Base-by-base conservation (phyloP, 37 sponge, comb jelly and placozoan species). In the Ianthella basta region DNA sequence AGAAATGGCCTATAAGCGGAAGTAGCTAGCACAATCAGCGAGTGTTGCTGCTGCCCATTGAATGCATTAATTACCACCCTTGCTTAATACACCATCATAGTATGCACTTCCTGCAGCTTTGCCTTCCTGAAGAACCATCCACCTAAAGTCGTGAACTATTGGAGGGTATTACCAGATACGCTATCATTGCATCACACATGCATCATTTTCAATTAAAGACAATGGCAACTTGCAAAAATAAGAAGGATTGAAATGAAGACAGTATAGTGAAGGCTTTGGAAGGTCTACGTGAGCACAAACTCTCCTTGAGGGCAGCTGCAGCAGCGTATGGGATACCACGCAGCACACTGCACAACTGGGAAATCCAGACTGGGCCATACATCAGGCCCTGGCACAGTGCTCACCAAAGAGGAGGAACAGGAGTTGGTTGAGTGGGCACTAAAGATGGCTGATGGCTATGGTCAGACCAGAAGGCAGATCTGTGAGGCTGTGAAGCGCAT, bases 401-500 rank as follows among this genome's bases (percentile, higher is more conserved):
- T 82, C 0, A 82, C 50, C 10, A 0, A 20, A 41, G 85, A 72
- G 8, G 75, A 84, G 40, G 6, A 44, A 44, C n/a, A n/a, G n/a
- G n/a, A n/a, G n/a, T n/a, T n/a, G n/a, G n/a, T n/a, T n/a, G n/a
- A n/a, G n/a, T n/a, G n/a, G n/a, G n/a, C n/a, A n/a, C n/a, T 73
- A 14, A 20, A 84, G 2, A 83, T 83, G 84, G 61, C 61, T 21
- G 86, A 85, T 12, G 86, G 86, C 33, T 86, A 86, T 78, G 86
- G 68, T 13, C 86, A 55, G 20, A 64, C 80, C 25, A 35, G 65
- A 15, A 50, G 60, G 35, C 86, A 86, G 60, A 38, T 79, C 8
- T 66, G 55, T 38, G 63, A 59, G 4, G 57, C 33, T 30, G 86
- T 86, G 0, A 86, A 86, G 15, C n/a, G 15, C 15, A 77, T 85